phyloP scores from a whole-genome alignment of 2,113 vertebrate species.

The Coryphaenoides rupestris region DNA sequence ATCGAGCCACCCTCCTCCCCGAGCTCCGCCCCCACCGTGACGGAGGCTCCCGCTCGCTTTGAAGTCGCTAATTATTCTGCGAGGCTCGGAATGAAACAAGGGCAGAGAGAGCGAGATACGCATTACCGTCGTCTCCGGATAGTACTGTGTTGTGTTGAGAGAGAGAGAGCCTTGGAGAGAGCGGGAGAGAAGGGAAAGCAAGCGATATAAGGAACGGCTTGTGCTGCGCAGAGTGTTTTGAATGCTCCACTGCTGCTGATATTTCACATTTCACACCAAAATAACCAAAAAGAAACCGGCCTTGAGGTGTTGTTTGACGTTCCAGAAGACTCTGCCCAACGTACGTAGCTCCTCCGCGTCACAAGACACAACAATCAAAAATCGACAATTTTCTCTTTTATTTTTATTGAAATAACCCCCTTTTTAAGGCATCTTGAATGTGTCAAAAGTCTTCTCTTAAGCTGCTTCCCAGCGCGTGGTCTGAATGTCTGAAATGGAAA shows the following conservation, averaged over 20 bases:
- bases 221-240: constrained; percentile 17
- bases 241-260: constrained; percentile 1
- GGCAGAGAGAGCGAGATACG: constrained; percentile 34
- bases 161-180: neutral
- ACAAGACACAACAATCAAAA: neutral
- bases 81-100: constrained; percentile 36
- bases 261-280: constrained; percentile 12
- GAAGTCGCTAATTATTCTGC: constrained; percentile 51
- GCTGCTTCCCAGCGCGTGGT: too few relatives aligned
- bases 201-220: neutral
- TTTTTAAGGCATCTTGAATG: neutral
- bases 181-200: neutral
- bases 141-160: constrained; percentile 2
- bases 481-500: too few relatives aligned
- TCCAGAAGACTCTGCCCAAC: constrained; percentile 10
- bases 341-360: constrained; percentile 1
- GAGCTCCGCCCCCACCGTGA: constrained; percentile 34
- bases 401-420: neutral
- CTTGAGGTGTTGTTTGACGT: neutral
- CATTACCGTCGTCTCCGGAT: constrained; percentile 42
- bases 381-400: neutral
- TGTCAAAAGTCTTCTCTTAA: too few relatives aligned
- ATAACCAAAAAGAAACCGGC: constrained; percentile 1
- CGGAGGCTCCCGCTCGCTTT: constrained; percentile 52
- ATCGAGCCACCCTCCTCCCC: constrained; percentile 51